Base-by-base conservation (phyloP, 2,113 vertebrate species). In the Lonchura striata region DNA sequence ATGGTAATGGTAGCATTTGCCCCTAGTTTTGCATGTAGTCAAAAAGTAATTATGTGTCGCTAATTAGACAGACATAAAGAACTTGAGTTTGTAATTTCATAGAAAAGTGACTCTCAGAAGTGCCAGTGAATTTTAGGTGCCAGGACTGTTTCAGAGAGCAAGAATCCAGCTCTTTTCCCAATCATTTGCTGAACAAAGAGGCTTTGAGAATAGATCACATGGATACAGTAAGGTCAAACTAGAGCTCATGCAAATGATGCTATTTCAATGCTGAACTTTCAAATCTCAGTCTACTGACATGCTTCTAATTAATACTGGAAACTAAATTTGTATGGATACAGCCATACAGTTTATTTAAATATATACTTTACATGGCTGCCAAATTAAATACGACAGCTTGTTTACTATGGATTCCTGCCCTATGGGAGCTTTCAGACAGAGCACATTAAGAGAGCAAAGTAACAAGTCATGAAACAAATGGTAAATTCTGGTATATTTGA, bases 301-400 rank as follows among this genome's bases (percentile, higher is more conserved):
- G 19, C 33, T 91, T 33, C 35, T 66, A 74, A 84, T 56, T 80
- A 70, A 79, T 20, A 79, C n/a, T 59, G 39, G 78, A 82, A 77
- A 90, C 27, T 37, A 71, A 88, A 82, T 59, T 82, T 15, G 20
- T 35, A 56, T 15, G 54, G 69, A 93, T 81, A 47, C 41, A 88
- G 63, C 33, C 59, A n/a, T 42, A 56, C 23, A 52, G 42, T 77
- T 92, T 89, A 72, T 82, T 79, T 87, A 77, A 92, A 92, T 61
- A 61, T 46, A 76, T 39, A 65, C 15, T 90, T 76, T 49, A 84
- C 21, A 72, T 24, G 92, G 81, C 39, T 94, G 60, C 49, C 81
- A 89, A 86, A 95, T 79, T 88, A 95, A 95, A 28, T 28, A 9
- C 65, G 94, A 92, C 94, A 89, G 81, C 44, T 85, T 96, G 78